Conservation (phyloP, 2,888 invertebrate species). For the Mythimna loreyi region DNA sequence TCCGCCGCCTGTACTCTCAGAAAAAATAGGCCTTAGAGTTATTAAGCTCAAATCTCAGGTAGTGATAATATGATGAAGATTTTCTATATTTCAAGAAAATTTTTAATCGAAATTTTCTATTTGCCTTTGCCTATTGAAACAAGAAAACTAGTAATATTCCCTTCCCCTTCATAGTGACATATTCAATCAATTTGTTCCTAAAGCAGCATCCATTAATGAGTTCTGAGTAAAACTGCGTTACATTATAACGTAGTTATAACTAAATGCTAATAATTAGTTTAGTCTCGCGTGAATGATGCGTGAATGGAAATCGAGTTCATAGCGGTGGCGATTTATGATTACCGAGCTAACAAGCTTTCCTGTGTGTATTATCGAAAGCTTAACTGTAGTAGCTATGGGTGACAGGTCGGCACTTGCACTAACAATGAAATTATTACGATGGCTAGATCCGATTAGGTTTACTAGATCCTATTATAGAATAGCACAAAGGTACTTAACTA, state of each 20-base stretch:
- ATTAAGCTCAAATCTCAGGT: neutral
- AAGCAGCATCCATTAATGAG: neutral
- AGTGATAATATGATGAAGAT: neutral
- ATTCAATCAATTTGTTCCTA: neutral
- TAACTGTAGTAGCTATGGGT: conserved; percentile 25
- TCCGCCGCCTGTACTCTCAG: too few relatives aligned
- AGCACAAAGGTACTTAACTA: conserved; percentile 5
- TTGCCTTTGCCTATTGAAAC: too few relatives aligned
- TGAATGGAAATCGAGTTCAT: conserved; percentile 28
- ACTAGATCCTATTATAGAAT: conserved; percentile 14
- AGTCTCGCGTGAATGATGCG: conserved; percentile 12
- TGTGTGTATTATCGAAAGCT: conserved; percentile 22
- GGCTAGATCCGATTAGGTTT: conserved; percentile 26
- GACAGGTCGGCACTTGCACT: conserved; percentile 15
- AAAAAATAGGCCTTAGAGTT: neutral
- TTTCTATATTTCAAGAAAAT: neutral
- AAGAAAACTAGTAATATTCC: neutral
- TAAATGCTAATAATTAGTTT: conserved; percentile 14
- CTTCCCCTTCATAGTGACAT: neutral
- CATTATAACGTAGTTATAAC: neutral
- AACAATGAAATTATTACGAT: conserved; percentile 44
- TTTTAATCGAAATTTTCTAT: too few relatives aligned
- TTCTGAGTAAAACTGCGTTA: neutral
- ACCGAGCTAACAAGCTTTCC: conserved; percentile 34
- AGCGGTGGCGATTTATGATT: conserved; percentile 31